Evolutionary conservation across 2,888 invertebrate genomes (phyloP), one percentile per base, ranked within the genome.

Genomic region (Polia nebulosa): DNA sequence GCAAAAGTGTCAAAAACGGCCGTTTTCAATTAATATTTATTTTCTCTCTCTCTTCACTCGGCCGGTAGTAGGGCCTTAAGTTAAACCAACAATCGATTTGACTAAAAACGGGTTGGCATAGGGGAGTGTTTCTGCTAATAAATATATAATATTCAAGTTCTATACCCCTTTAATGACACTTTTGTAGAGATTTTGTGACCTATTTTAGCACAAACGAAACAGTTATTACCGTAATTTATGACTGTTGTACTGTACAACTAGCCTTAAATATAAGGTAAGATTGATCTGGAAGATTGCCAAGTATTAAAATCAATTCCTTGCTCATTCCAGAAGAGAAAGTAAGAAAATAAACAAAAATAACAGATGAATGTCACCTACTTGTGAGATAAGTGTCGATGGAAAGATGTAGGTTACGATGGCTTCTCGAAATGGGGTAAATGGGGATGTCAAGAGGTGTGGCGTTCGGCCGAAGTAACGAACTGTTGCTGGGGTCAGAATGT

Each of bases 331-430:
- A 29, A 8, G 34, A 36, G 17, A 73, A 66, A 41, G 51, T 73
- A 55, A 53, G 66, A 47, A 66, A 67, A 74, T 59, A 57, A 57
- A 65, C 11, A 39, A 73, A 53, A 39, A 74, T 74, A 57, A 47
- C 44, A 51, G 56, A 62, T 53, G 34, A 58, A 62, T 53, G n/a
- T 62, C 53, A 56, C 55, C 36, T 20, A 60, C 53, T 53, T 44
- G 39, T 5, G 20, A 59, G 71, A 75, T 58, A 61, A 76, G 58
- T 56, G 45, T 64, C 59, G 45, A 60, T 65, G 56, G 65, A 44
- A 45, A 56, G 34, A 76, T 71, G 71, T 76, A 57, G 77, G 65
- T 60, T 76, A 75, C 71, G 51, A 52, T 45, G 60, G 44, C 32
- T 56, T 15, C 53, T 55, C 51, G 45, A 72, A 65, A 75, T 60